Evolutionary conservation across 2,113 vertebrate species (phyloP).

Genomic region (Paedocypris sp.): DNA sequence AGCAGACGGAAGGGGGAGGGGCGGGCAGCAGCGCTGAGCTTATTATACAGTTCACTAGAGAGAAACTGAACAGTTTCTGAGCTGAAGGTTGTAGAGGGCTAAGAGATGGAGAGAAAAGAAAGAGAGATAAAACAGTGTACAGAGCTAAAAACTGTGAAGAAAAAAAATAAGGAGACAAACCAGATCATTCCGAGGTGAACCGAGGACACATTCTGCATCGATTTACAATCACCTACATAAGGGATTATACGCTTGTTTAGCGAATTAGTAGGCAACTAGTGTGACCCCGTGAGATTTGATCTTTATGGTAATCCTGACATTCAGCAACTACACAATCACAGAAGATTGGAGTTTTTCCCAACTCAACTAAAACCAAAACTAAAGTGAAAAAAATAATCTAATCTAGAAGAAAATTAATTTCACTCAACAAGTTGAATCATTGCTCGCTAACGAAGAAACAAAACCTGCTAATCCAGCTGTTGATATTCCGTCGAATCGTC

Average conservation of each 20-base stretch:
- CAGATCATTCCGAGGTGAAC: neutral
- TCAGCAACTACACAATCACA: too few species aligned
- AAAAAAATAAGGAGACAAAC: neutral
- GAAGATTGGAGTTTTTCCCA: too few species aligned
- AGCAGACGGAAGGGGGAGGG: conserved; percentile 33
- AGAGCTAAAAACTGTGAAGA: neutral
- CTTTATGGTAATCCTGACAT: too few species aligned
- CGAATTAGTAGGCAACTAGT: neutral
- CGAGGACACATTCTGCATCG: neutral
- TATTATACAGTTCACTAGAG: conserved; percentile 27
- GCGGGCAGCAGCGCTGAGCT: conserved; percentile 3
- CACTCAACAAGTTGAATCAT: too few species aligned
- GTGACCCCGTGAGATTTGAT: too few species aligned
- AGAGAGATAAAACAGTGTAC: conserved; percentile 13
- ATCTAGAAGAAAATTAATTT: too few species aligned
- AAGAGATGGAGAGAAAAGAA: conserved; percentile 1
- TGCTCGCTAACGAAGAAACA: too few species aligned
- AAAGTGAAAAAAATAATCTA: too few species aligned
- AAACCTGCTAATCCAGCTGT: too few species aligned
- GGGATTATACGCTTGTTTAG: neutral
- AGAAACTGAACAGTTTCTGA: conserved; percentile 15
- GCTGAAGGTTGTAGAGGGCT: neutral
- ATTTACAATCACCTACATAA: neutral
- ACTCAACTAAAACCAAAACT: too few species aligned
- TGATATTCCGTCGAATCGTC: too few species aligned